These are phyloP conservation scores for Scolopax bukidnonensis DNA, from an alignment of 2,797 vertebrate genomes.

Conservation along the genomic window DNA sequence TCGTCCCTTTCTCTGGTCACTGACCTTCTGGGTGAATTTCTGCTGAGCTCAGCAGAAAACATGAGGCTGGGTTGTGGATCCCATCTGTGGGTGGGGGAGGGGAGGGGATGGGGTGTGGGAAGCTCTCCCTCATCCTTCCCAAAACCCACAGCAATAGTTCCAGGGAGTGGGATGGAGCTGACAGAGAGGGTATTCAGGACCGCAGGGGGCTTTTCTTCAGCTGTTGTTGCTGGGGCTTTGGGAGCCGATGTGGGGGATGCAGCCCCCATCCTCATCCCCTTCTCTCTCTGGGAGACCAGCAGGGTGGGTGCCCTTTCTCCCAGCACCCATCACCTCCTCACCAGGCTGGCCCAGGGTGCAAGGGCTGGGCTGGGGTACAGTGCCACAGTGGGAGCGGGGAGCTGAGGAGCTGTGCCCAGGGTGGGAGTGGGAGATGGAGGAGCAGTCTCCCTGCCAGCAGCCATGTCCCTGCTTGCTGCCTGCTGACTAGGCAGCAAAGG, in stretches of 20 bases:
- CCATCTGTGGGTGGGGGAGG: slow-evolving; percentile 70
- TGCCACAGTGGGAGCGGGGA: fast-evolving
- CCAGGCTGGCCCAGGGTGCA: fast-evolving
- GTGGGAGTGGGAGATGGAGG: not conserved
- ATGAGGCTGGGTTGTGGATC: slow-evolving; percentile 58
- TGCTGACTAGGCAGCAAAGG: fast-evolving
- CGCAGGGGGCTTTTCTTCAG: not conserved
- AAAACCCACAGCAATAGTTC: slow-evolving; percentile 73
- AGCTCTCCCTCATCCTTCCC: slow-evolving; percentile 63
- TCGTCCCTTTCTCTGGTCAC: slow-evolving; percentile 73
- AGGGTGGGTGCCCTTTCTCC: not conserved
- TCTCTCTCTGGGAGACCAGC: not conserved
- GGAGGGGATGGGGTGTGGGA: not conserved
- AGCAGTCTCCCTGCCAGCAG: not conserved
- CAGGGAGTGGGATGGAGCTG: not conserved
- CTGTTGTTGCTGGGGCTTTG: not conserved
- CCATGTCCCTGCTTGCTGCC: not conserved
- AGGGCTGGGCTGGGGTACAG: not conserved
- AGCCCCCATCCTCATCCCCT: not conserved
- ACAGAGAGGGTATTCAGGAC: not conserved
- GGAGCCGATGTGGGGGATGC: not conserved
- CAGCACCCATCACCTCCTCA: fast-evolving
- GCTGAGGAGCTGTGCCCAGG: not conserved
- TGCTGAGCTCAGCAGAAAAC: slow-evolving; percentile 82
- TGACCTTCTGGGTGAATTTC: slow-evolving; percentile 78